Base-by-base conservation (phyloP, 1,140 invertebrate species). In the Euwallacea fornicatus region DNA sequence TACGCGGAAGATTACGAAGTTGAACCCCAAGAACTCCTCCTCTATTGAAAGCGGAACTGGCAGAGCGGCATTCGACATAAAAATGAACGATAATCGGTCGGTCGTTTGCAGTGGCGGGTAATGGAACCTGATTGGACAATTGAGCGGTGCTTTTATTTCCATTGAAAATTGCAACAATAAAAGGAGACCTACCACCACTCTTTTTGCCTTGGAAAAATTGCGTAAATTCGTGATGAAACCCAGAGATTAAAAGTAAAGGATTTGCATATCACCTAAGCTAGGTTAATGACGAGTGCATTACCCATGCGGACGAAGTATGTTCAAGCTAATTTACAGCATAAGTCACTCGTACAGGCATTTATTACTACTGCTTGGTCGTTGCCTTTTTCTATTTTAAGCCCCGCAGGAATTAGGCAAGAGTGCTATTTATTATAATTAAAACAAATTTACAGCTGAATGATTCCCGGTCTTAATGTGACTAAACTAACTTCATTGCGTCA, bases 371-470 rank as follows among this genome's bases (percentile, higher is more conserved):
- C 42, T 11, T 61, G 59, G 59, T 61, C 59, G 42, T 61, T 61
- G 59, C 9, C 59, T 61, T 61, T 61, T 61, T 61, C 59, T 61
- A 61, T 61, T 61, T 61, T 61, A 61, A 61, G 42, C 59, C 10
- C 33, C 11, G 43, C 33, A 21, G 8, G 9, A 50, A 21, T 56
- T 56, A 56, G 54, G 54, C 54, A 56, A 56, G n/a, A 56, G 11
- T 56, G n/a, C 11, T 15, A 15, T 56, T 56, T 56, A 56, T 56
- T 56, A 56, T 56, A 13, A 33, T 33, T 33, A 33, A 33, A 33
- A 33, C 4, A 33, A 33, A 33, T 50, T 50, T 50, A 50, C 46
- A 11, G 9, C 9, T 50, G 46, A 50, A 50, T 11, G 13, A 13
- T 50, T 13, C 9, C 13, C 9, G 1, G 13, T 50, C 9, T 50